Base-by-base conservation (phyloP, 2,113 vertebrate species). In the Seriola dumerili region DNA sequence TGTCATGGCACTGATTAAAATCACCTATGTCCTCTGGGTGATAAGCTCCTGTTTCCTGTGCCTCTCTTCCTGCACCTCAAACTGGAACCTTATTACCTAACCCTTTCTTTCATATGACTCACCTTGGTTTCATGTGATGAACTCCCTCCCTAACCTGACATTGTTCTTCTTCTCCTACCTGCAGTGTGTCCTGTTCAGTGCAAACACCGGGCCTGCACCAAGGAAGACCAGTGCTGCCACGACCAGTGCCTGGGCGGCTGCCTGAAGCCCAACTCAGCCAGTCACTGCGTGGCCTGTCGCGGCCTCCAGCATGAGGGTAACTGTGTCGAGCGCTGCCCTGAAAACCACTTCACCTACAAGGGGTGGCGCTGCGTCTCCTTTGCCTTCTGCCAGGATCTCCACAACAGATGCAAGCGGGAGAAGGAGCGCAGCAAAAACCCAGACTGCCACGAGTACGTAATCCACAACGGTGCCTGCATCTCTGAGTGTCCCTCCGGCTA, bases 311-410 rank as follows among this genome's bases (percentile, higher is more conserved):
- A 97, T 16, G 89, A 94, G 0, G 96, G 94, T 36, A 59, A 8
- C 12, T 99, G 98, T 0, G 95, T 99, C 89, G 96, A 95, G 2
- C 91, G n/a, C 57, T 99, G 98, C 68, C 98, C 98, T 0, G 63
- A 88, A 0, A 95, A 96, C 0, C 92, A 95, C 94, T 97, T 96
- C 63, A 95, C 93, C 93, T 99, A 96, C 77, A 96, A 95, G 78
- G 97, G 96, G 61, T 99, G 98, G 98, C 96, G 98, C 71, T 99
- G 98, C 0, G 95, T 99, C 61, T 96, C 94, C 81, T 96, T 96
- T 72, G 23, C 78, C 90, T 97, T 97, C 95, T 99, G 98, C 95
- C 97, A 96, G 91, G 95, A 96, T 1, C 96, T 99, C 54, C 97
- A 98, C 94, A 95, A 96, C 90, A 94, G 91, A 4, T 99, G 98